phyloP scores from a whole-genome alignment of 2,113 vertebrate genomes.

The Dicerorhinus sumatrensis region DNA sequence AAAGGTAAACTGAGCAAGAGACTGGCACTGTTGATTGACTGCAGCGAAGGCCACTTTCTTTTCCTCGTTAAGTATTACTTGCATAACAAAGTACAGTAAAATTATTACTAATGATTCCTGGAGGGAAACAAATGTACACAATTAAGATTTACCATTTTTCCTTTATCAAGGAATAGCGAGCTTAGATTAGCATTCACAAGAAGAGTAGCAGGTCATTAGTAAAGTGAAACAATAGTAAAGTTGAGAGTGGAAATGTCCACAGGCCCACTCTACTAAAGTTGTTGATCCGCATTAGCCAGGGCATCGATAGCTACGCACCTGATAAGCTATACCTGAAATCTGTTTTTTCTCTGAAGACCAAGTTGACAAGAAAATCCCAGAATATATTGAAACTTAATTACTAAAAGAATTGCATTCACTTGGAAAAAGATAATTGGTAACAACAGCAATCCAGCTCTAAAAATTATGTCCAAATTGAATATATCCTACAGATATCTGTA shows the following conservation, averaged over 20 bases:
- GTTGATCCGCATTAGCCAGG: neutral
- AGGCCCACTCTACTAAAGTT: neutral
- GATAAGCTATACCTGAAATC: neutral
- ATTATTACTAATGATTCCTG: slow-evolving; percentile 16
- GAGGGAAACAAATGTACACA: slow-evolving; percentile 5
- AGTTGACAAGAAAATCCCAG: neutral
- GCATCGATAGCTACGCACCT: no score
- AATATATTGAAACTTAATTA: slow-evolving; percentile 25
- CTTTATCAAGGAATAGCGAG: neutral
- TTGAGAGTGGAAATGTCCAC: neutral
- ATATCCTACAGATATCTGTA: neutral
- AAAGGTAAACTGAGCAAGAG: neutral
- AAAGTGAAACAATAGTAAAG: neutral
- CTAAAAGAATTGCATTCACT: slow-evolving; percentile 33
- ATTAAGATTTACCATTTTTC: slow-evolving; percentile 24
- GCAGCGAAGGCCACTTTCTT: neutral
- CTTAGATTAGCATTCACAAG: neutral
- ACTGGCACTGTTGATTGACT: neutral
- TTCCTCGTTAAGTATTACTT: neutral
- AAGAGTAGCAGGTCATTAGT: neutral
- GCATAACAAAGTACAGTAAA: neutral
- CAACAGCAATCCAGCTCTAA: neutral
- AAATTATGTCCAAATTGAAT: neutral
- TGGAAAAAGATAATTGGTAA: neutral
- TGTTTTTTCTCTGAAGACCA: neutral